Evolutionary conservation across 2,797 vertebrate genomes (phyloP).

Genomic region (Paramormyrops hopkinsi): DNA sequence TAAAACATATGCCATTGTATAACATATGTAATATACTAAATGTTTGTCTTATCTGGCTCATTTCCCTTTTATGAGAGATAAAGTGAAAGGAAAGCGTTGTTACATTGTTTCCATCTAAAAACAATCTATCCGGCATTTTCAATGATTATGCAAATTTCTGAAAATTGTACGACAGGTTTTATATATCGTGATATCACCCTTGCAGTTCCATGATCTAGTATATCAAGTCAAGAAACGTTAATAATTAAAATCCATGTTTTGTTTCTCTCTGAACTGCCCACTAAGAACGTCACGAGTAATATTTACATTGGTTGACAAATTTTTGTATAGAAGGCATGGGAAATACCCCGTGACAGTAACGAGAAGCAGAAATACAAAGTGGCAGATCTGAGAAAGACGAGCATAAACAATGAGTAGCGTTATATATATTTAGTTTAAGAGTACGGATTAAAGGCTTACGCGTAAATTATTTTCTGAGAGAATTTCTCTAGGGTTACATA

Average conservation of each 20-base stretch:
- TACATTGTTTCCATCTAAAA: not conserved
- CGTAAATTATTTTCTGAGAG: not conserved
- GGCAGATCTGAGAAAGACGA: not conserved
- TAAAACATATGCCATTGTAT: not conserved
- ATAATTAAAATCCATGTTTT: not conserved
- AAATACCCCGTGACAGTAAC: not conserved
- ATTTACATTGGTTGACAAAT: slow-evolving; percentile 2
- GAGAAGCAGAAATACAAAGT: not conserved
- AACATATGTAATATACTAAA: not conserved
- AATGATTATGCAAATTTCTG: not conserved
- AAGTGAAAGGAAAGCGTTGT: not conserved
- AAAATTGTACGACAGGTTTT: not conserved
- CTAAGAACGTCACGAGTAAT: not conserved
- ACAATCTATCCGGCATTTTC: not conserved
- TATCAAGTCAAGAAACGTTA: not conserved
- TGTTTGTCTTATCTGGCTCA: not conserved
- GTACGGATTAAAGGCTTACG: not conserved
- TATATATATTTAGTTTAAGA: not conserved
- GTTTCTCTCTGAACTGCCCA: not conserved
- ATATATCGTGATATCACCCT: not conserved
- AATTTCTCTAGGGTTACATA: not conserved
- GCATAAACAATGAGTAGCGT: not conserved
- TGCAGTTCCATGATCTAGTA: not conserved
- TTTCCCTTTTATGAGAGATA: not conserved
- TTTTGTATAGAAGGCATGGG: not conserved